Base-by-base conservation (phyloP, 1,140 invertebrate genomes). In the Formica exsecta region DNA sequence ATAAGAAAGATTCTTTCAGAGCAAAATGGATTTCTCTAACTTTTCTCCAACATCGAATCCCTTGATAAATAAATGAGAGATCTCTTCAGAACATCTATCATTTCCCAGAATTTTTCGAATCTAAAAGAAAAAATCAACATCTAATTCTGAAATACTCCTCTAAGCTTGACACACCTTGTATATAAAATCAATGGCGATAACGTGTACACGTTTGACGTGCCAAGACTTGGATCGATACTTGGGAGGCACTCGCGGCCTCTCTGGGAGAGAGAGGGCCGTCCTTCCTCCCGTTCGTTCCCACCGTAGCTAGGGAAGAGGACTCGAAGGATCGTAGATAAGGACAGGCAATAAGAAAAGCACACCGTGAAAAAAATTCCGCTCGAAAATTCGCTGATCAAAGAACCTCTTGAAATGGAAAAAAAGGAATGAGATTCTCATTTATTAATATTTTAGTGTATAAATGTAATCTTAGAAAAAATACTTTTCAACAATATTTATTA, bases 131-230 rank as follows among this genome's bases (percentile, higher is more conserved):
- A 51, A 7, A 62, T 68, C 76, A 44, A 54, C 29, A 54, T 79
- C n/a, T 54, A 79, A 66, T 66, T 41, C 32, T 80, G n/a, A 70
- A 70, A 83, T 83, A 83, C 48, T 83, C 29, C 11, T 13, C 4
- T 19, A 25, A 29, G 13, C 3, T 11, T 7, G 61, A 81, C 54
- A 61, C 64, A 80, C 25, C 19, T 59, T 38, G 54, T 83, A 74
- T 83, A 83, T 83, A 54, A 83, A 73, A 83, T 83, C 68, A 83
- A 83, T 70, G 54, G n/a, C 66, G 65, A 70, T 70, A 51, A 80
- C 68, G 68, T 70, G 79, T 74, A 48, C 54, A 44, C 54, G 68
- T 83, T 81, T 73, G 66, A 83, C 79, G 54, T 81, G 36, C 66
- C 79, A 48, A 61, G 79, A 62, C 79, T 74, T 57, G 79, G 68